Percentiles rank a stretch among this genome's conserved stretches.
Evolutionary conservation across 1,140 invertebrate genomes (phyloP).

Genomic region (Lepidurus apus): DNA sequence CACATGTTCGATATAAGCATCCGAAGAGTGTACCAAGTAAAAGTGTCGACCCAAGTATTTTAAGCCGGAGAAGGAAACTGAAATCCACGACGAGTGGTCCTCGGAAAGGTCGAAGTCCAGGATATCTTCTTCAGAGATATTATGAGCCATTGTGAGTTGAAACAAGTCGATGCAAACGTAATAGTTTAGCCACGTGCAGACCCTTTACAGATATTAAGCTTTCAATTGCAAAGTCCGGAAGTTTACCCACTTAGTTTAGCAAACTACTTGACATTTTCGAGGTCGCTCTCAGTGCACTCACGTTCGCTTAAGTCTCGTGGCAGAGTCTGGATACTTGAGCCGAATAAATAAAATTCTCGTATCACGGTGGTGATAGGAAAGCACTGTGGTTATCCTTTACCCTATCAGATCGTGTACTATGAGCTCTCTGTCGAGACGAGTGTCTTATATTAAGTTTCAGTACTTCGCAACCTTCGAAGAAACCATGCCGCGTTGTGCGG

Average conservation of each 20-base stretch:
- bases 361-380: neutral
- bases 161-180: neutral
- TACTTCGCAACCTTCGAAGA: neutral
- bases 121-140: neutral
- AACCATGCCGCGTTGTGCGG: neutral
- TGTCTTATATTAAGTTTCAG: neutral
- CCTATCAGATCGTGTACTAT: constrained; percentile 2
- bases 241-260: neutral
- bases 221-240: neutral
- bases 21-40: neutral
- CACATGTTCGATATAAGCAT: neutral
- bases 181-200: neutral
- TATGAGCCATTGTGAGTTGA: neutral
- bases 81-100: neutral
- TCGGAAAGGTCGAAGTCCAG: neutral
- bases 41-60: neutral
- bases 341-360: neutral
- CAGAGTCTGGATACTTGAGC: neutral
- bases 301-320: neutral
- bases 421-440: neutral
- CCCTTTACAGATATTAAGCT: too few species aligned
- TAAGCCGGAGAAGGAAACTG: neutral
- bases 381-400: too few species aligned
- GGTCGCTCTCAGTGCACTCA: neutral
- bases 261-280: neutral